Percentiles rank a stretch among this genome's conserved stretches.
These are phyloP conservation scores for Beroe forskalii DNA, from an alignment of 37 sponge, comb jelly and placozoan genomes.

Conservation along the genomic window DNA sequence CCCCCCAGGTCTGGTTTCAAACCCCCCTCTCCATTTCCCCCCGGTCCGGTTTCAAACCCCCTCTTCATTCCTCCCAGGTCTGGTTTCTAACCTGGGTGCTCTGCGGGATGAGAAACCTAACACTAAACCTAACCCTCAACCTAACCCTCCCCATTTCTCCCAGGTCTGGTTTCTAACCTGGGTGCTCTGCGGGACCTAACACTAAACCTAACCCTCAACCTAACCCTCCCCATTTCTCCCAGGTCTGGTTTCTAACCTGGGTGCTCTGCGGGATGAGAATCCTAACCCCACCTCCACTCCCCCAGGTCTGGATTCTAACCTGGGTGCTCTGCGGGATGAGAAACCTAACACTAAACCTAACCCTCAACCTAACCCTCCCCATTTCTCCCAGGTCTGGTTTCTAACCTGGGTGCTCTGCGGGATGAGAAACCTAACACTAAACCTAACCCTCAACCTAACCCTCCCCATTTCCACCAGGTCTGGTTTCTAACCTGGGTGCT, in stretches of 20 bases:
- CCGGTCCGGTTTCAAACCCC: too few species aligned
- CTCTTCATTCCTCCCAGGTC: too few species aligned
- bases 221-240: too few species aligned
- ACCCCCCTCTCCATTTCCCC: neutral
- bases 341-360: too few species aligned
- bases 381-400: constrained; percentile 16
- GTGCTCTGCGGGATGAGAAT: constrained; percentile 49
- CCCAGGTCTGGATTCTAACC: constrained; percentile 29
- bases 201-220: too few species aligned
- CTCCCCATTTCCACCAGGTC: constrained; percentile 2
- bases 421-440: constrained; percentile 48
- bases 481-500: constrained; percentile 29
- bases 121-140: too few species aligned
- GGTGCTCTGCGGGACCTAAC: constrained; percentile 40
- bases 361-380: too few species aligned
- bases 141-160: too few species aligned
- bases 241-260: constrained; percentile 58
- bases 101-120: constrained; percentile 56
- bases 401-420: constrained; percentile 24
- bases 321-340: constrained; percentile 34
- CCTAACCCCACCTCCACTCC: too few species aligned
- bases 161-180: constrained; percentile 27
- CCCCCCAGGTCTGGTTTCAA: too few species aligned
- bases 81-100: constrained; percentile 29
- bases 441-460: too few species aligned